Conservation (phyloP, 1,140 invertebrate genomes). For the Platorchestia sp. region DNA sequence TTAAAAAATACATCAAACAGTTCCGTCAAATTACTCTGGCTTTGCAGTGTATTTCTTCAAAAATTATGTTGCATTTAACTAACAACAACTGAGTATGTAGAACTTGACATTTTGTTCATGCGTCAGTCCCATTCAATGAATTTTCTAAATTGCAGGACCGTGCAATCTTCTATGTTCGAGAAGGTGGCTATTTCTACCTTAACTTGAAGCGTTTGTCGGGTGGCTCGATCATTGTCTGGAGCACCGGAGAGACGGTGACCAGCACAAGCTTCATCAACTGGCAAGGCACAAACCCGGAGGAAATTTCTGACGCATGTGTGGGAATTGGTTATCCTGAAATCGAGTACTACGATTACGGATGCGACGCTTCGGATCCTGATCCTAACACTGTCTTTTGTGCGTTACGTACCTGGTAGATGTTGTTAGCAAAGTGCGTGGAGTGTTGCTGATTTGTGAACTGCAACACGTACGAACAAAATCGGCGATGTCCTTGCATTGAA, state of each 20-base stretch:
- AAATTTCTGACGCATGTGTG: neutral
- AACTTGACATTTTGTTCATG: no score
- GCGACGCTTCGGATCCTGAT: neutral
- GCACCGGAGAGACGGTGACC: neutral
- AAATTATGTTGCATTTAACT: no score
- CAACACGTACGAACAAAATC: neutral
- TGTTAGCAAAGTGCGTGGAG: neutral
- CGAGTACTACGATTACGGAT: neutral
- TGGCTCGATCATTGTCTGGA: neutral
- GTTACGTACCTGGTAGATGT: neutral
- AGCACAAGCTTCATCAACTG: neutral
- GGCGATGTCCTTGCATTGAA: no score
- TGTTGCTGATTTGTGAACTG: neutral
- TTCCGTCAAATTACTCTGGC: no score
- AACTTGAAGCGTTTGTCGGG: neutral
- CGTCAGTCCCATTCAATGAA: no score
- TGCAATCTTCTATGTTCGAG: neutral
- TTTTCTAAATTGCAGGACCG: neutral
- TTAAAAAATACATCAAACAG: no score
- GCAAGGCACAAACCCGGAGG: neutral
- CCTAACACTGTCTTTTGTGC: neutral
- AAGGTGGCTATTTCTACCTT: neutral
- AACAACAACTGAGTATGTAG: no score
- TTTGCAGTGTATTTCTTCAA: no score
- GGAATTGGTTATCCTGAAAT: neutral